Evolutionary conservation across 2,797 vertebrate genomes (phyloP).

Genomic region (Lepus townsendii): DNA sequence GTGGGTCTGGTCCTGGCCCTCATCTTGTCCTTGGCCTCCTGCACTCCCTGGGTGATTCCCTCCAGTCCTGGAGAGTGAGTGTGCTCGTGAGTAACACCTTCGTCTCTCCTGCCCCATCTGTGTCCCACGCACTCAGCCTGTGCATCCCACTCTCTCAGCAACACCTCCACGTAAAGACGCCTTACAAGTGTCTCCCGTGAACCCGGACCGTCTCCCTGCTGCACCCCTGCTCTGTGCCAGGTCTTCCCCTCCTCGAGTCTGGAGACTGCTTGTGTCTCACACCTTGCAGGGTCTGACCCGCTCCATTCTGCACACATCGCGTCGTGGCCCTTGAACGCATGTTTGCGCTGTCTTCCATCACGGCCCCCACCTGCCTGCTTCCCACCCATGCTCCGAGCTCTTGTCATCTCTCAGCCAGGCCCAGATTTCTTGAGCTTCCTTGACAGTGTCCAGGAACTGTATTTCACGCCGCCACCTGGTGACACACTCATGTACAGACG

Average conservation of each 20-base stretch:
- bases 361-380: not conserved
- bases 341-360: not conserved
- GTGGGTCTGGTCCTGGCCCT: not conserved
- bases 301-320: not conserved
- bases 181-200: not conserved
- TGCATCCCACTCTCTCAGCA: not conserved
- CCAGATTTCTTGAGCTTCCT: not conserved
- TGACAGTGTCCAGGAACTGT: not conserved
- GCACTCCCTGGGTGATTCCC: not conserved
- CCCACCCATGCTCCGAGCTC: not conserved
- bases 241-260: not conserved
- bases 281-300: not conserved
- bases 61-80: not conserved
- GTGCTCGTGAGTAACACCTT: not conserved
- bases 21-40: not conserved
- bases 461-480: not conserved
- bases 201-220: not conserved
- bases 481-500: not conserved
- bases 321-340: not conserved
- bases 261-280: not conserved
- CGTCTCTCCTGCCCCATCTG: not conserved
- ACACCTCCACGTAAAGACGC: not conserved
- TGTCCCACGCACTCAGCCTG: not conserved
- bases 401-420: not conserved
- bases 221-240: not conserved